Evolutionary conservation across 1,140 invertebrate species (phyloP).

Genomic region (Potamilus streckersoni): DNA sequence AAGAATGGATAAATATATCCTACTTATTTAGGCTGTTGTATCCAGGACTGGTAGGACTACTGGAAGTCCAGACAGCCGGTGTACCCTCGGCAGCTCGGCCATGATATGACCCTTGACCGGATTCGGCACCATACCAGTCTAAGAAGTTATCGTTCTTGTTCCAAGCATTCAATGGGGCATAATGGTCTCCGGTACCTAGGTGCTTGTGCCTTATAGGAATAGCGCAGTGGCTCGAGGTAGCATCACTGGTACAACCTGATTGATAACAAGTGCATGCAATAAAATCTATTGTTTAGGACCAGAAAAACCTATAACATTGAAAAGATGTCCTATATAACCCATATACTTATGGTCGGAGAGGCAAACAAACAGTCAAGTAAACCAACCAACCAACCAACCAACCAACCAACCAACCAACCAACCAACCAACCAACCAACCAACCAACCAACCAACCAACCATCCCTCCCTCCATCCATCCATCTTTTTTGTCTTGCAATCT

Average conservation of each 20-base stretch:
- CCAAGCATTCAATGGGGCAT: constrained; percentile 61
- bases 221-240: constrained; percentile 6
- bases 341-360: too few species aligned
- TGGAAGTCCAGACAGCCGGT: constrained; percentile 67
- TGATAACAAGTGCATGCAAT: too few species aligned
- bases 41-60: constrained; percentile 30
- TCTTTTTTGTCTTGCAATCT: too few species aligned
- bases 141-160: constrained; percentile 58
- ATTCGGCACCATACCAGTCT: constrained; percentile 66
- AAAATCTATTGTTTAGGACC: too few species aligned
- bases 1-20: not conserved
- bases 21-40: constrained; percentile 29
- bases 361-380: too few species aligned
- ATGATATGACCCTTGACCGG: constrained; percentile 59
- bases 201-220: constrained; percentile 14
- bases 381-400: too few species aligned
- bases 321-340: too few species aligned
- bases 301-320: too few species aligned
- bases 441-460: too few species aligned
- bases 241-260: constrained; percentile 10
- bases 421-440: too few species aligned
- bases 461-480: too few species aligned
- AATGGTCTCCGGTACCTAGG: not conserved
- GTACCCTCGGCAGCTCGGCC: constrained; percentile 59
- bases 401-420: too few species aligned